Evolutionary conservation across 2,797 vertebrate genomes (phyloP).

Genomic region (Craterocephalus amniculus): DNA sequence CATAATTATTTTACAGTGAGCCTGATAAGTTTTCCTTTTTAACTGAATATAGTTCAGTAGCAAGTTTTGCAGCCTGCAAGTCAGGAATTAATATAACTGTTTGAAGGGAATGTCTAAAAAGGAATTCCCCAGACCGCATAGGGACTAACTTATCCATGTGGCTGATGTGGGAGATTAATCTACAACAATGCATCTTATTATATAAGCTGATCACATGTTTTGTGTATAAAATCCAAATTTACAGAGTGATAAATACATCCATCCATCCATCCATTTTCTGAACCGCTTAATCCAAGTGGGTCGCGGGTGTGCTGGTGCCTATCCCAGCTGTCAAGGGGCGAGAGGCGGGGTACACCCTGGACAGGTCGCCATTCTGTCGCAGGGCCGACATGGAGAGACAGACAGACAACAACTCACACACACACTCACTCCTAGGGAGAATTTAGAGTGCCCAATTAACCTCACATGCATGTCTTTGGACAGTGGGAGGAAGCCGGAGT

Average conservation of each 20-base stretch:
- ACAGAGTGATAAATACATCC: background rate
- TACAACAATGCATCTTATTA: background rate
- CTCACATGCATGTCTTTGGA: too few species aligned
- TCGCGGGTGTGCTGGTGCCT: too few species aligned
- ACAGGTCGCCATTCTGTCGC: too few species aligned
- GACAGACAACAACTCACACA: too few species aligned
- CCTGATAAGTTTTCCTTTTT: conserved; percentile 7
- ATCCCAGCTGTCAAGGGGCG: too few species aligned
- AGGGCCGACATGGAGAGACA: too few species aligned
- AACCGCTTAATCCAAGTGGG: too few species aligned
- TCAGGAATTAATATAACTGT: background rate
- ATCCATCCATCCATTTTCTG: too few species aligned
- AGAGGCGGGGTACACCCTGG: too few species aligned
- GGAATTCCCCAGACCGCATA: background rate
- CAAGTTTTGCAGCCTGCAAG: background rate
- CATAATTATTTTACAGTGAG: background rate
- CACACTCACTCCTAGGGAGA: too few species aligned
- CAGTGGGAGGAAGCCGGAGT: too few species aligned
- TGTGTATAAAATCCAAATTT: background rate
- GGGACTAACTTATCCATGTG: background rate
- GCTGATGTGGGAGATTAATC: background rate
- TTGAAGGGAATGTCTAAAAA: background rate
- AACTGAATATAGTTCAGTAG: background rate
- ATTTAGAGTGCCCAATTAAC: too few species aligned
- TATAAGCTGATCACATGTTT: background rate